phyloP scores from a whole-genome alignment of 2,888 invertebrate genomes.

The Plagiodera versicolora region DNA sequence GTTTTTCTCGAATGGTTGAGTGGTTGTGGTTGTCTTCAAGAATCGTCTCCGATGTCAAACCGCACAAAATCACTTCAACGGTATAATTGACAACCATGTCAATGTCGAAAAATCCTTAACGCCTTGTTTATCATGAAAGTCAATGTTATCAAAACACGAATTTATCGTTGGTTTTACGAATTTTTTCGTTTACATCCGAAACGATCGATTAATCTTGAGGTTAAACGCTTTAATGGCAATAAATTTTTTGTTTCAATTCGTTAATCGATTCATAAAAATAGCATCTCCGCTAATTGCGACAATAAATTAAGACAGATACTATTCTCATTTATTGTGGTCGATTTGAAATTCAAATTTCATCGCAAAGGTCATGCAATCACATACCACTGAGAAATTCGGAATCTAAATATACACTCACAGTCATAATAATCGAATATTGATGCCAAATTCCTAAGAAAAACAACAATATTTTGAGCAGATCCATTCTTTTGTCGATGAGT shows the following conservation, averaged over 20 bases:
- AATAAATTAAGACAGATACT: no score
- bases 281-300: background rate
- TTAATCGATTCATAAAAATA: constrained; percentile 1
- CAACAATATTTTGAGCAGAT: no score
- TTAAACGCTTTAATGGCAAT: constrained; percentile 20
- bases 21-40: background rate
- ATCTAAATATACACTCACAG: no score
- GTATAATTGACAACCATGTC: constrained; percentile 34
- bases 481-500: no score
- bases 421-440: no score
- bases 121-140: constrained; percentile 37
- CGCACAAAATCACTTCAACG: constrained; percentile 17
- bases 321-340: no score
- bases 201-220: constrained; percentile 20
- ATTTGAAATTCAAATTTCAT: no score
- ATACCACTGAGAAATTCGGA: no score
- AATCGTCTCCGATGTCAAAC: background rate
- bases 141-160: constrained; percentile 32
- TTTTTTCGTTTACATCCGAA: constrained; percentile 11
- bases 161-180: constrained; percentile 9
- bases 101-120: constrained; percentile 34
- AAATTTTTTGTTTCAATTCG: background rate
- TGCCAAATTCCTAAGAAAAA: no score
- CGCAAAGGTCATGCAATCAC: no score
- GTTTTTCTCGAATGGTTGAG: background rate